phyloP scores from a whole-genome alignment of 2,797 vertebrate genomes.

The Poecilia gillii region DNA sequence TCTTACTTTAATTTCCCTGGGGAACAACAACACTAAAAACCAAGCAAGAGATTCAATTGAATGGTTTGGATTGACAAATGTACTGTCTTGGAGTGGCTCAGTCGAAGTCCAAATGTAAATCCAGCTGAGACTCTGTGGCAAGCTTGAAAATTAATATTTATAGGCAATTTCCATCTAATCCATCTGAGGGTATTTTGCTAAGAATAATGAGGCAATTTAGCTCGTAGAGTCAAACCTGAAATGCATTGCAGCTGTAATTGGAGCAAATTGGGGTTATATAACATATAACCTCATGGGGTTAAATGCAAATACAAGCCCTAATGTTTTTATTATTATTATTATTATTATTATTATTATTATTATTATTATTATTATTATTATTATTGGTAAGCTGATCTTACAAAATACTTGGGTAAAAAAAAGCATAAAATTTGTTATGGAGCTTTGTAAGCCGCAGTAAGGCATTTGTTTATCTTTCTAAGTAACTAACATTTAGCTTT shows the following conservation, averaged over 20 bases:
- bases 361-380: neutral
- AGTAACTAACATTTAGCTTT: neutral
- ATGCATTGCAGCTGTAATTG: neutral
- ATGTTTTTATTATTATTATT: neutral
- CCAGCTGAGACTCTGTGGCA: neutral
- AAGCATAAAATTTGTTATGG: neutral
- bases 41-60: neutral
- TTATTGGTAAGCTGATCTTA: neutral
- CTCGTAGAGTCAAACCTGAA: neutral
- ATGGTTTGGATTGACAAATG: neutral
- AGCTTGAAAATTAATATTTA: neutral
- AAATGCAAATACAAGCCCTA: neutral
- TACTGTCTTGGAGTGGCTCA: too few relatives aligned
- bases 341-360: neutral
- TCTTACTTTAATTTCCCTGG: neutral
- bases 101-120: neutral
- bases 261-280: neutral
- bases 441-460: neutral
- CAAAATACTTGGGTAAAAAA: neutral
- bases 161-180: neutral
- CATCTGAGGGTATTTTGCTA: neutral
- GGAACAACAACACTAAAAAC: neutral
- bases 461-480: neutral
- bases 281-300: neutral
- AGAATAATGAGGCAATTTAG: too few relatives aligned